Percentiles rank a stretch among this genome's conserved stretches.
Evolutionary conservation across 2,888 invertebrate species (phyloP).

Genomic region (Parnassius apollo): DNA sequence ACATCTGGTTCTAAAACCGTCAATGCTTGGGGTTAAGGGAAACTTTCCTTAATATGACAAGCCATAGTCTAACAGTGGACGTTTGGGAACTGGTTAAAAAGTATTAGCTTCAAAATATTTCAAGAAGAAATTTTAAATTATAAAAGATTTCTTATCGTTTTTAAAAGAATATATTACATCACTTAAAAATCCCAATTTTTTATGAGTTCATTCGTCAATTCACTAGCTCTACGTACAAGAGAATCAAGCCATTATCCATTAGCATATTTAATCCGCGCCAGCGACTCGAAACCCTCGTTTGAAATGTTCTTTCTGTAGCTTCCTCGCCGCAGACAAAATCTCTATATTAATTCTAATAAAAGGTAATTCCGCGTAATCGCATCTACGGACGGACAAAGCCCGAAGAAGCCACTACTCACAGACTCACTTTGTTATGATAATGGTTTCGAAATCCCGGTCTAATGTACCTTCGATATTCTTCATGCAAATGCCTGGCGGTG

Average conservation of each 20-base stretch:
- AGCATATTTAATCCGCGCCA: constrained; percentile 7
- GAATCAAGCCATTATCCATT: constrained; percentile 6
- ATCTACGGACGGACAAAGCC: constrained; percentile 31
- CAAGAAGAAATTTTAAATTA: no score
- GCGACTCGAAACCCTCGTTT: background rate
- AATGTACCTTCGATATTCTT: constrained; percentile 40
- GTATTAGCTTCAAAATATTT: no score
- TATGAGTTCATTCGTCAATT: background rate
- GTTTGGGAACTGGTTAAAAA: no score
- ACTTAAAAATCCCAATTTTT: no score
- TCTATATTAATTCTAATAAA: constrained; percentile 47
- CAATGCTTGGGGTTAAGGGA: no score
- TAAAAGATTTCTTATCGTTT: no score
- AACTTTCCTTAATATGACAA: no score
- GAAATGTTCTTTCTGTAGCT: constrained; percentile 15
- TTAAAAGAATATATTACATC: no score
- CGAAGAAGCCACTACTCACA: constrained; percentile 36
- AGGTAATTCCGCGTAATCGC: constrained; percentile 44
- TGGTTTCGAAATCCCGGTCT: constrained; percentile 28
- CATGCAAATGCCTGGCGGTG: constrained; percentile 36
- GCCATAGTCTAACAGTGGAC: no score
- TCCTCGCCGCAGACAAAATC: constrained; percentile 30
- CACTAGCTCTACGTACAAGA: background rate
- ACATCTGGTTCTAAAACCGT: no score
- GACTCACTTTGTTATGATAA: constrained; percentile 34